phyloP scores from a whole-genome alignment of 2,113 vertebrate species.

The Myanophis thanlyinensis region DNA sequence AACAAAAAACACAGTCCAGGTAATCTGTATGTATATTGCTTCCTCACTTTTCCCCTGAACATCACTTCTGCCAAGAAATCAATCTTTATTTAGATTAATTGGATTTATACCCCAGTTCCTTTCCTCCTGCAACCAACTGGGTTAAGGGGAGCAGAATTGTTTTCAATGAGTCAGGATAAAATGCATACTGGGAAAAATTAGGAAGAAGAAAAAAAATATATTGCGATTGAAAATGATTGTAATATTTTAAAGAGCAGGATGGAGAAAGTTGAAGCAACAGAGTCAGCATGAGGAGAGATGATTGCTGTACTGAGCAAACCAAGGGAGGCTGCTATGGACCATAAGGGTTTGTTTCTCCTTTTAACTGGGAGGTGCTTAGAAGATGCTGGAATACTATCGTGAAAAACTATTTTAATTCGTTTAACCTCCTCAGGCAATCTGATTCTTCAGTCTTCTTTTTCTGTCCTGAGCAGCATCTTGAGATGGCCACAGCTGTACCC shows the following conservation, averaged over 20 bases:
- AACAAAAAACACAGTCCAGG: constrained; percentile 25
- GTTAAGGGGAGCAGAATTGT: constrained; percentile 1
- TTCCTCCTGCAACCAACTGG: background rate
- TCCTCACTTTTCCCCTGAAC: constrained; percentile 22
- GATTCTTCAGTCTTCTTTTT: background rate
- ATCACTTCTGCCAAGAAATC: background rate
- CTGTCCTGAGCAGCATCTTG: background rate
- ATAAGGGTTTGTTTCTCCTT: background rate
- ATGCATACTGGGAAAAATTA: constrained; percentile 1
- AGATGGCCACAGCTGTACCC: background rate
- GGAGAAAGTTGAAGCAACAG: constrained; percentile 38
- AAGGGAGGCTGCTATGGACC: constrained; percentile 7
- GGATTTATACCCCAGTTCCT: constrained; percentile 5
- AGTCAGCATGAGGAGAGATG: constrained; percentile 20
- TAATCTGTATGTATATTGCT: constrained; percentile 23
- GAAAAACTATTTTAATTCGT: background rate
- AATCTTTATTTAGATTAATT: background rate
- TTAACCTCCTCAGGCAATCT: background rate
- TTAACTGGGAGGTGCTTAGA: background rate
- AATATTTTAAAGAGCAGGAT: constrained; percentile 31
- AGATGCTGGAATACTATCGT: background rate
- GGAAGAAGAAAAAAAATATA: background rate
- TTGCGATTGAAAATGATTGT: background rate
- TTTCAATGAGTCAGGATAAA: background rate
- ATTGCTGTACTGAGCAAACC: constrained; percentile 23